phyloP scores from a whole-genome alignment of 2,113 vertebrate species.

The Ailurus styani region DNA sequence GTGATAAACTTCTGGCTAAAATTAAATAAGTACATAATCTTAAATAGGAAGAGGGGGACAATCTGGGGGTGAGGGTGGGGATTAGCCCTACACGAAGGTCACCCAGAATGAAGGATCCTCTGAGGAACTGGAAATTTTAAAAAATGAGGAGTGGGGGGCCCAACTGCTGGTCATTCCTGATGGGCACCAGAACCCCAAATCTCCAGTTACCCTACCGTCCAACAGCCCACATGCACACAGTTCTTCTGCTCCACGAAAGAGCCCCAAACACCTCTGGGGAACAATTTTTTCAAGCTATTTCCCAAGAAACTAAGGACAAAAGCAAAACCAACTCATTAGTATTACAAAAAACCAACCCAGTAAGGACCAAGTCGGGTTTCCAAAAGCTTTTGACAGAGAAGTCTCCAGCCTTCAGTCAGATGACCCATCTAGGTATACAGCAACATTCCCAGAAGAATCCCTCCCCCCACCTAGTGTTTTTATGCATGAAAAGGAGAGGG shows the following conservation, averaged over 20 bases:
- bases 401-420: neutral
- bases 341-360: neutral
- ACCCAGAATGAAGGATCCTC: neutral
- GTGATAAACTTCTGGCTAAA: conserved; percentile 14
- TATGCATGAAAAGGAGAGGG: neutral
- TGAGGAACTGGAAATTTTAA: neutral
- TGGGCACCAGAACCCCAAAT: neutral
- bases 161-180: neutral
- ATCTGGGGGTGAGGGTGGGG: neutral
- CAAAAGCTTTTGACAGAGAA: neutral
- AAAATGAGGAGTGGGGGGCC: neutral
- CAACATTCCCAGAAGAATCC: neutral
- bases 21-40: conserved; percentile 47
- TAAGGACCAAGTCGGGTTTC: neutral
- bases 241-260: neutral
- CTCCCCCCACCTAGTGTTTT: neutral
- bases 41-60: conserved; percentile 8
- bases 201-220: neutral
- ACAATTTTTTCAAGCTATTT: neutral
- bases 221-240: accelerated
- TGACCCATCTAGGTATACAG: neutral
- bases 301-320: neutral
- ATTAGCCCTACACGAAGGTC: neutral
- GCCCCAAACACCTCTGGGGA: neutral
- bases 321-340: neutral